These are phyloP conservation scores for Corynorhinus townsendii DNA, from an alignment of 2,113 vertebrate genomes.

Conservation along the genomic window DNA sequence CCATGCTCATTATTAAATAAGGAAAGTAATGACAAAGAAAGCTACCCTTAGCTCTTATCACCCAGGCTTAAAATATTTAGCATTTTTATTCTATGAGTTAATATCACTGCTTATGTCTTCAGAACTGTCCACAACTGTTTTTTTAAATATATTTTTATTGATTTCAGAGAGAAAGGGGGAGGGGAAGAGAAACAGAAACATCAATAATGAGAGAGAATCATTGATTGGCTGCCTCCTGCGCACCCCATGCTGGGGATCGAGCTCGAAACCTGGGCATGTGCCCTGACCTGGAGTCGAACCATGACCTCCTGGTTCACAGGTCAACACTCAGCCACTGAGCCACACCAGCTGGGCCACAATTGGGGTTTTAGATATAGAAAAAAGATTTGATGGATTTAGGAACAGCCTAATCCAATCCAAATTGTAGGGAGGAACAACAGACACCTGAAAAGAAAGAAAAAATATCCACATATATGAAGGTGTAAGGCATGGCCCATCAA, in stretches of 20 bases:
- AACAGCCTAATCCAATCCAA: background rate
- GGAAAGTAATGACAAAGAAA: background rate
- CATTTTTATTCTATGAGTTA: background rate
- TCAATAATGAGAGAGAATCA: too few relatives aligned
- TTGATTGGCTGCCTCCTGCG: too few relatives aligned
- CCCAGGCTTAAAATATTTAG: background rate
- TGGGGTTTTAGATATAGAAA: background rate
- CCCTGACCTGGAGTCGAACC: too few relatives aligned
- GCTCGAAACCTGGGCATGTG: too few relatives aligned
- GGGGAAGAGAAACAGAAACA: too few relatives aligned
- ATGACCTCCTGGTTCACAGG: too few relatives aligned
- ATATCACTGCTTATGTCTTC: background rate
- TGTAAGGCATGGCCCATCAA: background rate
- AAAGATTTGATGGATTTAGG: background rate
- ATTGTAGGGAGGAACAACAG: background rate
- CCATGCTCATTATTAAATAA: slow-evolving; percentile 23
- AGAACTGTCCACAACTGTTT: background rate
- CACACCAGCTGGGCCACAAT: background rate
- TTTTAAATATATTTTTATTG: background rate
- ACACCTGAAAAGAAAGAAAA: background rate
- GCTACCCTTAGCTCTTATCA: background rate
- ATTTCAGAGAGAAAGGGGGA: too few relatives aligned
- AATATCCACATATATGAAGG: background rate
- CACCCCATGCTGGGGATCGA: too few relatives aligned
- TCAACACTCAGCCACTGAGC: too few relatives aligned